Conservation (phyloP, 2,113 vertebrate genomes). For the Hucho hucho region DNA sequence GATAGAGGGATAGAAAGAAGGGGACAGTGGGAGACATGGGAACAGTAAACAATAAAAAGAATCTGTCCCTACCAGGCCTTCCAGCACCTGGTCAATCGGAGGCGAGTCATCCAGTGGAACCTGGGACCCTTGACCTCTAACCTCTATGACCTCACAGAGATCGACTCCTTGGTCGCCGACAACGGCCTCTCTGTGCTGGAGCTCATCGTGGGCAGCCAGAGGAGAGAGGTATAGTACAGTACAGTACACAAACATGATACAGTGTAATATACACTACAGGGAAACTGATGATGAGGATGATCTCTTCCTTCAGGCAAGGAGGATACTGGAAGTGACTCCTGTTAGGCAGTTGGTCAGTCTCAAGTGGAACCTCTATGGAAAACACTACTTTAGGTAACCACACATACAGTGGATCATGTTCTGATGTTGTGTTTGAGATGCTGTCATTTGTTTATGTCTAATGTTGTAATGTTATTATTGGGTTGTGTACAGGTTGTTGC, state of each 20-base stretch:
- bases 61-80: constrained; percentile 77
- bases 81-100: constrained; percentile 88
- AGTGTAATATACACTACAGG: too few species aligned
- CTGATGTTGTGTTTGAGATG: constrained; percentile 5
- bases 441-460: background rate
- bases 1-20: constrained; percentile 78
- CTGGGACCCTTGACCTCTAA: constrained; percentile 85
- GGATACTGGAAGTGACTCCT: constrained; percentile 89
- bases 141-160: constrained; percentile 92
- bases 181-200: constrained; percentile 89
- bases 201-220: constrained; percentile 87
- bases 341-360: constrained; percentile 90
- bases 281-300: background rate
- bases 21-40: too few species aligned
- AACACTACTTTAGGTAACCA: constrained; percentile 86
- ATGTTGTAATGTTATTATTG: background rate
- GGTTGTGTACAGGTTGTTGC: constrained; percentile 70
- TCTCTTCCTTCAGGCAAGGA: constrained; percentile 77
- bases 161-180: constrained; percentile 90
- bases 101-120: constrained; percentile 84
- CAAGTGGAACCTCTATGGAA: constrained; percentile 92
- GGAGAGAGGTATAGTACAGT: constrained; percentile 78
- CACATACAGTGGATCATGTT: background rate
- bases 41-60: too few species aligned
- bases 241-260: background rate